A percentile compares a stretch with the other conserved stretches of the same genome.
Evolutionary conservation across 2,797 vertebrate species (phyloP).

Genomic region (Alfaro cultratus): DNA sequence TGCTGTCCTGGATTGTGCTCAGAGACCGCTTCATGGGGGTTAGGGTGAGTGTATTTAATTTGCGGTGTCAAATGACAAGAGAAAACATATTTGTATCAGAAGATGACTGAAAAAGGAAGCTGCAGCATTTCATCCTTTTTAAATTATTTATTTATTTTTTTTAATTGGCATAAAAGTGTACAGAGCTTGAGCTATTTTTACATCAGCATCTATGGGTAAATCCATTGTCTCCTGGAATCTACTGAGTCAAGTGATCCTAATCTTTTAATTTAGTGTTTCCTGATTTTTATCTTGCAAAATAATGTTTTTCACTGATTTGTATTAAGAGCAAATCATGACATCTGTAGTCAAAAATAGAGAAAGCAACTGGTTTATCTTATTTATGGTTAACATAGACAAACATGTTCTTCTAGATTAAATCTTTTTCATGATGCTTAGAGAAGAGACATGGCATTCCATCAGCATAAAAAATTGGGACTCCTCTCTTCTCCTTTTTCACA

Average conservation of each 20-base stretch:
- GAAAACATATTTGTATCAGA: slow-evolving; percentile 13
- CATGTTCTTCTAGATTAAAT: not conserved
- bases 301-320: not conserved
- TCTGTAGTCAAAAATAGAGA: not conserved
- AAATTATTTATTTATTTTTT: not conserved
- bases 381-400: not conserved
- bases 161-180: not conserved
- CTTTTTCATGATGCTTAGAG: slow-evolving; percentile 7
- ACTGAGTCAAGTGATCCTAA: slow-evolving; percentile 4
- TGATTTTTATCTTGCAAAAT: slow-evolving; percentile 2
- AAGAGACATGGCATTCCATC: too few relatives aligned
- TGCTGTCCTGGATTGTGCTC: slow-evolving; percentile 98
- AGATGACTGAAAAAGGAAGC: not conserved
- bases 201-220: not conserved
- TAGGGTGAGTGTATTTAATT: slow-evolving; percentile 85
- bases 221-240: not conserved
- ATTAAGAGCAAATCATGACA: slow-evolving; percentile 5
- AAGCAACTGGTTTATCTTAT: not conserved
- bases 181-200: not conserved
- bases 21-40: slow-evolving; percentile 99
- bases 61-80: not conserved
- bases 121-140: not conserved
- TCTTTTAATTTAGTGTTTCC: slow-evolving; percentile 30
- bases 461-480: not conserved
- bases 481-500: not conserved